Conservation (phyloP, 2,113 vertebrate genomes). For the Eolophus roseicapilla region DNA sequence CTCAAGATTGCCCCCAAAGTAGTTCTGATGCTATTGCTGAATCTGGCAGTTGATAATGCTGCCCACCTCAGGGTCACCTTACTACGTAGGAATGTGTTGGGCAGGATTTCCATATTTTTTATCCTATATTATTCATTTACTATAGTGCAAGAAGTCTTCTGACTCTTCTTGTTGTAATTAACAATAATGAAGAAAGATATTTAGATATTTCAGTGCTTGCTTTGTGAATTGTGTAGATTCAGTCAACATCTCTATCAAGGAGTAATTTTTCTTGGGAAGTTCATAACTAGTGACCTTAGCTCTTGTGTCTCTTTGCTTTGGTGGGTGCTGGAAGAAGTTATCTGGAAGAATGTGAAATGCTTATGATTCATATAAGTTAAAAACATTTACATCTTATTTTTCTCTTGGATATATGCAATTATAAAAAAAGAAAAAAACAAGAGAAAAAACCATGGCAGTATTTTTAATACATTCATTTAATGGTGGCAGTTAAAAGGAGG, state of each 20-base stretch:
- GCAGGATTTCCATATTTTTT: neutral
- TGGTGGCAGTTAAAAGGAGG: neutral
- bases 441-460: neutral
- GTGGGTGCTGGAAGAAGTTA: neutral
- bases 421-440: neutral
- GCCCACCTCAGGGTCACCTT: fast-evolving
- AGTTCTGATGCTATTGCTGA: neutral
- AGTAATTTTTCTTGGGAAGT: neutral
- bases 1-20: neutral
- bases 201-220: neutral
- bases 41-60: neutral
- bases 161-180: neutral
- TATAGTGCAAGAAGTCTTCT: neutral
- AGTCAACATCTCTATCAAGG: fast-evolving
- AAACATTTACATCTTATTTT: neutral
- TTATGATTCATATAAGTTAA: neutral
- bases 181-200: neutral
- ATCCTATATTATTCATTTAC: neutral
- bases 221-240: neutral
- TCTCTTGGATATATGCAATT: neutral
- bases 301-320: neutral
- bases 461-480: neutral
- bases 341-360: fast-evolving
- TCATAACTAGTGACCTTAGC: neutral
- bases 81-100: fast-evolving